Percentiles rank a stretch among this genome's conserved stretches.
These are phyloP conservation scores for Oxytorus armatus DNA, from an alignment of 2,888 invertebrate species.

Conservation along the genomic window DNA sequence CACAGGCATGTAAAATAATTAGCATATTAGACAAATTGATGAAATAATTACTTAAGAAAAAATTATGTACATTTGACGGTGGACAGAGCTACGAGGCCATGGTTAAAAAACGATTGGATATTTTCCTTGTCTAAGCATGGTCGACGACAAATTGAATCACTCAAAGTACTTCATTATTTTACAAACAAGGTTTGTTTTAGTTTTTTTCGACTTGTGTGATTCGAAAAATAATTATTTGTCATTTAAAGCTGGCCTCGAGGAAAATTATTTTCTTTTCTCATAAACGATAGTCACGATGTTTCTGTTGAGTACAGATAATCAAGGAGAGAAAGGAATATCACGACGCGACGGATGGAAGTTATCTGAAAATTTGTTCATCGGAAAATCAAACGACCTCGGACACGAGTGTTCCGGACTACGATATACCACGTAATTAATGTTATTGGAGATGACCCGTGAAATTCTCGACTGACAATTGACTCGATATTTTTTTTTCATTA, in stretches of 20 bases:
- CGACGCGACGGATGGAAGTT: conserved; percentile 54
- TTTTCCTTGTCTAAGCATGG: conserved; percentile 55
- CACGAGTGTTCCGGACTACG: conserved; percentile 5
- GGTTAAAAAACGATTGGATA: conserved; percentile 59
- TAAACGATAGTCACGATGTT: no score
- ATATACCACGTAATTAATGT: conserved; percentile 36
- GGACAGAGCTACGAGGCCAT: conserved; percentile 60
- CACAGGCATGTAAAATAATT: conserved; percentile 49
- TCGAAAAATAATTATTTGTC: background rate
- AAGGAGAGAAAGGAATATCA: conserved; percentile 65
- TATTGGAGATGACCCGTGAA: background rate
- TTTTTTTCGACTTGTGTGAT: background rate
- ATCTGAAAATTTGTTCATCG: conserved; percentile 38
- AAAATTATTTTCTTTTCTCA: no score
- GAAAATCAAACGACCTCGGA: background rate
- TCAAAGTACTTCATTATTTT: conserved; percentile 62
- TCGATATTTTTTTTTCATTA: background rate
- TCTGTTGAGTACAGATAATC: conserved; percentile 57
- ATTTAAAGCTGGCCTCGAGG: background rate
- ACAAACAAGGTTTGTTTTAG: conserved; percentile 59
- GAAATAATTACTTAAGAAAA: background rate
- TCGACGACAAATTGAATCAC: conserved; percentile 27
- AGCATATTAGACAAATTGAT: background rate
- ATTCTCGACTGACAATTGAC: background rate
- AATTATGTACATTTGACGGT: background rate